Evolutionary conservation across 2,797 vertebrate genomes (phyloP), one percentile per base, ranked within the genome.

Genomic region (Sebastes matsubarae): DNA sequence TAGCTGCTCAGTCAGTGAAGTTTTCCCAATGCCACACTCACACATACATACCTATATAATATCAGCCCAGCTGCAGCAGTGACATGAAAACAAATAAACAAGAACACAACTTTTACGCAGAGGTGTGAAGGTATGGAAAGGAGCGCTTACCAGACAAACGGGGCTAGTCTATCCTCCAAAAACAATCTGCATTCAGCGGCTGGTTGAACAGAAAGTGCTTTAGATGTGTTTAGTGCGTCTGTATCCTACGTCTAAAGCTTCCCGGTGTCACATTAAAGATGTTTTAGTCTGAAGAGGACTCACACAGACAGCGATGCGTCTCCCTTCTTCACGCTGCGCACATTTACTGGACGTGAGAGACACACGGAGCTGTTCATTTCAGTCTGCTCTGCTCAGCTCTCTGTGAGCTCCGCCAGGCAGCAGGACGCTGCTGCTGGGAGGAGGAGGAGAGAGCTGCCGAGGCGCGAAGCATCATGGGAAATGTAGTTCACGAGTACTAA

Each of bases 381-480:
- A 42, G 85, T 30, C 66, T 67, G 85, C 84, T 82, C 67, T 64
- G 73, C 85, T 82, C 67, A 66, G 73, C 18, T 52, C 76, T 72
- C 81, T 52, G 77, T 71, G 38, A 38, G 88, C 84, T 83, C 79
- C 74, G 85, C 65, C 77, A 81, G 84, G 66, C 85, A 77, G 65
- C 68, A 55, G 75, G 73, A 87, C 82, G 57, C 85, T 57, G 82
- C 54, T n/a, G 83, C 80, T 86, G 85, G 88, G 88, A 74, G 88
- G 88, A 84, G 88, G 90, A 84, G 91, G 90, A 5, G 72, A 64
- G 83, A 81, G 83, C 70, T 30, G 81, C 61, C 13, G 67, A 84
- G 91, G 67, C 87, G 92, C 93, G 30, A 6, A 16, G 94, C 18
- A 3, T 91, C 71, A 38, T 69, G 95, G 96, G 95, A 93, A 60